A percentile compares a stretch with the other conserved stretches of the same genome.
Evolutionary conservation across 2,888 invertebrate species (phyloP).

Genomic region (Bombylius discolor): DNA sequence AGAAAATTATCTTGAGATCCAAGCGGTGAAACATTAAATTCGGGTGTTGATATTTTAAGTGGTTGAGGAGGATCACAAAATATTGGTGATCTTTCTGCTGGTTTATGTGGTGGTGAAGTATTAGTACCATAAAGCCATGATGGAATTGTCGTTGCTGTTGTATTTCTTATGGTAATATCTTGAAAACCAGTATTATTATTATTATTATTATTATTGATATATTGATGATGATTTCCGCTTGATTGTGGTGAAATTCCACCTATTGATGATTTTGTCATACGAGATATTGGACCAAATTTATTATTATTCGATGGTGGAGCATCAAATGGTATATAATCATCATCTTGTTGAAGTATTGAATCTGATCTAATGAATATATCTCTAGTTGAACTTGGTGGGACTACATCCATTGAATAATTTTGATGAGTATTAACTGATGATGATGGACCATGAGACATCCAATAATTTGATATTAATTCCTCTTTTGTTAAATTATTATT

Average conservation of each 20-base stretch:
- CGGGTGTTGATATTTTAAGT: slow-evolving; percentile 1
- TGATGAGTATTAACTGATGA: slow-evolving; percentile 7
- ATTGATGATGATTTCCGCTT: background rate
- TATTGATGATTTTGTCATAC: slow-evolving; percentile 19
- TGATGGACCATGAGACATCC: slow-evolving; percentile 8
- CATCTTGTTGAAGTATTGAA: slow-evolving; percentile 45
- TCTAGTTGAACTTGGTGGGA: slow-evolving; percentile 6
- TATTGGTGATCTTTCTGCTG: slow-evolving; percentile 4
- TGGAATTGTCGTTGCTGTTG: background rate
- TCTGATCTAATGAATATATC: slow-evolving; percentile 40
- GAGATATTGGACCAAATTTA: slow-evolving; percentile 57
- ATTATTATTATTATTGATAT: too few relatives aligned
- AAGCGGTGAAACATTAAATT: slow-evolving; percentile 6
- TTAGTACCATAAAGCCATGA: slow-evolving; percentile 8
- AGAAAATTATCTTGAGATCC: slow-evolving; percentile 7
- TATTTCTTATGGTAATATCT: background rate
- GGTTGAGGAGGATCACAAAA: slow-evolving; percentile 3
- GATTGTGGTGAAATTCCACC: background rate
- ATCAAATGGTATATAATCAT: slow-evolving; percentile 52
- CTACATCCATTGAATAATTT: slow-evolving; percentile 9
- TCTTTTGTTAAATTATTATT: slow-evolving; percentile 13
- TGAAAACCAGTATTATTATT: background rate
- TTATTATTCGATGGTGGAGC: slow-evolving; percentile 45
- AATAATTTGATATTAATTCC: slow-evolving; percentile 12
- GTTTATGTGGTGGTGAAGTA: slow-evolving; percentile 7